A percentile compares a stretch with the other conserved stretches of the same genome.
Evolutionary conservation across 1,140 invertebrate genomes (phyloP).

Genomic region (Drosophila tsacasi): DNA sequence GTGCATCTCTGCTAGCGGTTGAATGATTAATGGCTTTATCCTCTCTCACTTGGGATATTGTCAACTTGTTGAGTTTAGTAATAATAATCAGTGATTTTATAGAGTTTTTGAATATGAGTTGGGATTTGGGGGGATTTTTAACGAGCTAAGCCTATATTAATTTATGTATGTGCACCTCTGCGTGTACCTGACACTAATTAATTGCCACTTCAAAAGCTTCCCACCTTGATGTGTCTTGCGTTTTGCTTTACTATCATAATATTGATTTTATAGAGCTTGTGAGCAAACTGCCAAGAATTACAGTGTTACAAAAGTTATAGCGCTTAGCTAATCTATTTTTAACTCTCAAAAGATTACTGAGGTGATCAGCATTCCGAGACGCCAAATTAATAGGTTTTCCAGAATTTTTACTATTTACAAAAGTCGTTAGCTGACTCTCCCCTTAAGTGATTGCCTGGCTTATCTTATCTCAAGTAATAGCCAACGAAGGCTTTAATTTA

Average conservation of each 20-base stretch:
- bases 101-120: constrained; percentile 3
- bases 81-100: constrained; percentile 35
- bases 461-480: constrained; percentile 3
- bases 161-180: not conserved
- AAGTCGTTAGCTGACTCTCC: not conserved
- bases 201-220: not conserved
- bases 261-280: not conserved
- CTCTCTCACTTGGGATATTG: constrained; percentile 6
- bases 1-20: constrained; percentile 88
- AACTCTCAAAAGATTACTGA: not conserved
- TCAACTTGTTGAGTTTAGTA: constrained; percentile 42
- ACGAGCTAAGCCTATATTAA: too few species aligned
- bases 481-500: not conserved
- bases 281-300: not conserved
- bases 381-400: not conserved
- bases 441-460: not conserved
- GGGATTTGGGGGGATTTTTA: not conserved
- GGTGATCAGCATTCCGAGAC: not conserved
- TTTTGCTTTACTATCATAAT: not conserved
- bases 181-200: not conserved
- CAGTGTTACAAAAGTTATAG: not conserved
- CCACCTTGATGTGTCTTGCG: not conserved
- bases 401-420: not conserved
- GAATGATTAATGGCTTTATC: constrained; percentile 5
- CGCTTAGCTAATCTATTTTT: constrained; percentile 2